Evolutionary conservation across 2,797 vertebrate species (phyloP).

Genomic region (Gallinago solitaria): DNA sequence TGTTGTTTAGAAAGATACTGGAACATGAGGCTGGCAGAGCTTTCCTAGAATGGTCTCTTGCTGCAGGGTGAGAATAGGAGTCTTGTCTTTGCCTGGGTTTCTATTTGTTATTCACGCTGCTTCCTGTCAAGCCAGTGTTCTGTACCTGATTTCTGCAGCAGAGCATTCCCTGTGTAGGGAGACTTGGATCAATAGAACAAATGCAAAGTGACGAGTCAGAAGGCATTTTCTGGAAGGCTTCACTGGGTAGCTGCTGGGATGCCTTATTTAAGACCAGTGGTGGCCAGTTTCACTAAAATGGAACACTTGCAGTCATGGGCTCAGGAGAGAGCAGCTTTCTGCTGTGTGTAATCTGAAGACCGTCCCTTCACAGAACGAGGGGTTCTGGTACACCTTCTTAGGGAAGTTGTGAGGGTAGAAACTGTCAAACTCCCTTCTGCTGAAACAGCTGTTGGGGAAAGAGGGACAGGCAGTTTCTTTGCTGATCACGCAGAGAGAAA

Average conservation of each 20-base stretch:
- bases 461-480: not conserved
- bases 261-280: not conserved
- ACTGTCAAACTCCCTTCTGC: not conserved
- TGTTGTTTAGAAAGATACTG: not conserved
- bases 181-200: not conserved
- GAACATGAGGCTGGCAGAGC: not conserved
- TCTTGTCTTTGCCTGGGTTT: not conserved
- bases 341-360: not conserved
- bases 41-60: not conserved
- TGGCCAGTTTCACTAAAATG: not conserved
- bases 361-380: not conserved
- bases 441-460: not conserved
- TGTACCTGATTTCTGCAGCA: not conserved
- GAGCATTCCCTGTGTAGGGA: not conserved
- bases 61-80: not conserved
- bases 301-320: not conserved
- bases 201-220: not conserved
- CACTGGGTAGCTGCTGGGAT: not conserved
- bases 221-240: not conserved
- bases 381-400: not conserved
- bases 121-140: not conserved
- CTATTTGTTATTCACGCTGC: not conserved
- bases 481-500: not conserved
- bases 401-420: not conserved
- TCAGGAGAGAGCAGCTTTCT: not conserved